Evolutionary conservation across 64 coral and sea anemone species (phyloP).

Genomic region (Pocillopora damicornis): DNA sequence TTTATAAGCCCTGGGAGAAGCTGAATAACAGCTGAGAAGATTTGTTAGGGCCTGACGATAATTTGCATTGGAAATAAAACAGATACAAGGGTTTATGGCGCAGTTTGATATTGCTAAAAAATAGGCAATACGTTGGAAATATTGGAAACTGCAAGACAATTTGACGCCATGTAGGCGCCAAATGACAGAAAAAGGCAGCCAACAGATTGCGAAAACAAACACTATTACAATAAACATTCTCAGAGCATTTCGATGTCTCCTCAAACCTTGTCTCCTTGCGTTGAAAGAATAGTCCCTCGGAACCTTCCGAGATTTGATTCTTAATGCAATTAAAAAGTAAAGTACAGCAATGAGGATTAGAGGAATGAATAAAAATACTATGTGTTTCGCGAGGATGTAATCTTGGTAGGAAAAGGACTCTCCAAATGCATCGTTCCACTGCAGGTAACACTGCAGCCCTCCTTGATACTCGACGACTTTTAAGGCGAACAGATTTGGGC

Average conservation of each 20-base stretch:
- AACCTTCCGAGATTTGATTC: conserved; percentile 14
- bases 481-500: conserved; percentile 8
- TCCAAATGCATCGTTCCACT: conserved; percentile 12
- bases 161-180: neutral
- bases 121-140: no score
- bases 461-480: conserved; percentile 1
- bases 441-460: neutral
- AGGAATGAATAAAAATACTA: neutral
- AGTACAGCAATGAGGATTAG: neutral
- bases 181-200: neutral
- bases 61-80: neutral
- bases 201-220: conserved; percentile 9
- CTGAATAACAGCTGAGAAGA: neutral
- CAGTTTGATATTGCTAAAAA: neutral
- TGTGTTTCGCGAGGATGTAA: neutral
- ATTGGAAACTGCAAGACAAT: neutral
- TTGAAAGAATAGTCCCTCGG: neutral
- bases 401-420: neutral
- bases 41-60: neutral
- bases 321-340: conserved; percentile 18
- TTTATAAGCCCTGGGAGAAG: neutral
- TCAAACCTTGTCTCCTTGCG: neutral
- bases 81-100: conserved; percentile 1
- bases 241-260: neutral
- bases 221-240: conserved; percentile 20